Evolutionary conservation across 2,888 invertebrate species (phyloP).

Genomic region (Caenorhabditis angaria): DNA sequence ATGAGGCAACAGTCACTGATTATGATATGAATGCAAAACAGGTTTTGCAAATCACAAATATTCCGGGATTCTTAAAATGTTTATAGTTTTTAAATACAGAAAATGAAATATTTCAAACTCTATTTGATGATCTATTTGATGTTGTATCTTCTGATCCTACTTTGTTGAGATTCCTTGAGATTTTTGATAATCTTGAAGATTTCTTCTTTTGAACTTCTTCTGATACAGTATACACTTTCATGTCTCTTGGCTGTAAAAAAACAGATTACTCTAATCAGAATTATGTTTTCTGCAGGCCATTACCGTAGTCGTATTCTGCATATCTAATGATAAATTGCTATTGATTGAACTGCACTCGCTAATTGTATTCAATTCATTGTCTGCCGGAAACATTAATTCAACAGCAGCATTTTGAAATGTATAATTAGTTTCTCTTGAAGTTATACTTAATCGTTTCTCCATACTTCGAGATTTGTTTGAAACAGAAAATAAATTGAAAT

Average conservation of each 20-base stretch:
- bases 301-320: neutral
- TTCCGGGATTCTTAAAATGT: slow-evolving; percentile 50
- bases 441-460: neutral
- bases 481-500: neutral
- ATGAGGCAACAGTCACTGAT: slow-evolving; percentile 54
- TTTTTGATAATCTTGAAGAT: neutral
- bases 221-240: neutral
- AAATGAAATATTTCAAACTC: neutral
- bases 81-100: neutral
- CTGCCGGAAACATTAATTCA: neutral
- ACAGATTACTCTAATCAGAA: too few relatives aligned
- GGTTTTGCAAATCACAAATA: slow-evolving; percentile 36
- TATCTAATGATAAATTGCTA: neutral
- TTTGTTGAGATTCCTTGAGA: neutral
- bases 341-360: neutral
- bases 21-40: slow-evolving; percentile 50
- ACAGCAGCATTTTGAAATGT: neutral
- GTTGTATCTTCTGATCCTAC: neutral
- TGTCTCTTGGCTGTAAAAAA: neutral
- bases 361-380: neutral
- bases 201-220: neutral
- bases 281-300: too few relatives aligned
- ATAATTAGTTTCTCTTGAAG: neutral
- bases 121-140: neutral
- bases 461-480: neutral